Percentiles rank a stretch among this genome's conserved stretches.
These are phyloP conservation scores for Melospiza georgiana DNA, from an alignment of 2,113 vertebrate species.

Conservation along the genomic window DNA sequence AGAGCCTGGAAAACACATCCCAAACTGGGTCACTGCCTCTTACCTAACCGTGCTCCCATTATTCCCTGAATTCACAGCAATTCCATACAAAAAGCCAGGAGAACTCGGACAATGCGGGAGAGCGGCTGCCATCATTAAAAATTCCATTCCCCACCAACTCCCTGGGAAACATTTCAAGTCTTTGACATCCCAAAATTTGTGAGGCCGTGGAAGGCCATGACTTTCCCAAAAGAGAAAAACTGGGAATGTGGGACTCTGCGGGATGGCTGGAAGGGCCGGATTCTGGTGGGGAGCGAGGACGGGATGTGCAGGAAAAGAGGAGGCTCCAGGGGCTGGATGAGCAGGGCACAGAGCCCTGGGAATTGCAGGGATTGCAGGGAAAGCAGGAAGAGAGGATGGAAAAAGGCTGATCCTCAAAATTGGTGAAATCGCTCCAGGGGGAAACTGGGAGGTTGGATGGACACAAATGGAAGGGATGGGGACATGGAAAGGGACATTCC, in stretches of 20 bases:
- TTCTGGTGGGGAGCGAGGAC: accelerated
- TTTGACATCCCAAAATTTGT: background rate
- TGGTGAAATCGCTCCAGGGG: accelerated
- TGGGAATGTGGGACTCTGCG: accelerated
- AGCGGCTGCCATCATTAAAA: accelerated
- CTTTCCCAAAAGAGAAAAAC: background rate
- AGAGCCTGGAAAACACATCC: accelerated
- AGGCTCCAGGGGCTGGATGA: background rate
- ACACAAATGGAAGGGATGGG: background rate
- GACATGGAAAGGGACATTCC: accelerated
- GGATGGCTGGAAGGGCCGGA: background rate
- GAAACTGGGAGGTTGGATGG: background rate
- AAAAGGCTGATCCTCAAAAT: accelerated
- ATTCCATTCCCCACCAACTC: accelerated
- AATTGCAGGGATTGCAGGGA: background rate
- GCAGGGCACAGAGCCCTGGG: background rate
- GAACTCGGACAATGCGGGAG: background rate
- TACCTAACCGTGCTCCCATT: background rate
- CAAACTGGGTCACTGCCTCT: background rate
- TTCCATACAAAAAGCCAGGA: background rate
- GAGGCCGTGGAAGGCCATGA: background rate
- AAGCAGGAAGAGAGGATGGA: background rate
- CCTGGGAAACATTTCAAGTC: accelerated
- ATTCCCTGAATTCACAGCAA: background rate
- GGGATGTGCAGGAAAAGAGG: background rate